Conservation (phyloP, 2,888 invertebrate genomes). For the Volucella zonaria region DNA sequence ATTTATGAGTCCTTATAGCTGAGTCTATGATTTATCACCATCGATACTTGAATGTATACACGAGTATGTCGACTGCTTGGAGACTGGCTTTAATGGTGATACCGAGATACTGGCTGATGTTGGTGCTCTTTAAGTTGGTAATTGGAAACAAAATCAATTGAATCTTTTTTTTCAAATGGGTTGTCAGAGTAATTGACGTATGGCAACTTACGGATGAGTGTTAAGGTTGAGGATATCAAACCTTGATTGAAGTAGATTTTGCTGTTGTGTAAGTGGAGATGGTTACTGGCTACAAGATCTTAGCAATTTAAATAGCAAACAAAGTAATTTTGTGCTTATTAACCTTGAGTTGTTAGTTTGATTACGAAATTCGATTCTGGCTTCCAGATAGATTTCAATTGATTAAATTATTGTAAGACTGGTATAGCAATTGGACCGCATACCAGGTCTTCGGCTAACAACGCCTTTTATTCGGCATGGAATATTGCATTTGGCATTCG, state of each 20-base stretch:
- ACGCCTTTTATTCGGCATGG: too few species aligned
- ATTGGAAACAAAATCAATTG: slow-evolving; percentile 10
- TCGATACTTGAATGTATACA: not conserved
- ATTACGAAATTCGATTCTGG: too few species aligned
- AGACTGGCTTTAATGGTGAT: slow-evolving; percentile 22
- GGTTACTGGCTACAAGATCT: slow-evolving; percentile 10
- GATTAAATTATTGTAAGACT: too few species aligned
- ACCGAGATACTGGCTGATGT: not conserved
- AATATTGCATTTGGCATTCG: too few species aligned
- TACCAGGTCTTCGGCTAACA: too few species aligned
- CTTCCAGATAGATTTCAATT: too few species aligned
- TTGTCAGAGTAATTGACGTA: slow-evolving; percentile 16
- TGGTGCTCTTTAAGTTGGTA: not conserved
- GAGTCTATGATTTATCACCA: slow-evolving; percentile 5
- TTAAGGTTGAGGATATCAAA: not conserved
- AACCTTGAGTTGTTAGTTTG: too few species aligned
- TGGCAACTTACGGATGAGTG: not conserved
- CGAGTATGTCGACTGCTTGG: not conserved
- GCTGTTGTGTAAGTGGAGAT: slow-evolving; percentile 9
- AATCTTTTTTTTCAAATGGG: slow-evolving; percentile 16
- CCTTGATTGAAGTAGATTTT: slow-evolving; percentile 2
- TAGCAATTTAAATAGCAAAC: not conserved
- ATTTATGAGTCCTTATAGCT: slow-evolving; percentile 39
- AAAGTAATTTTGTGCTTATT: too few species aligned
- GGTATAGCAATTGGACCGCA: too few species aligned